Evolutionary conservation across 2,797 vertebrate genomes (phyloP).

Genomic region (Gymnothorax javanicus): DNA sequence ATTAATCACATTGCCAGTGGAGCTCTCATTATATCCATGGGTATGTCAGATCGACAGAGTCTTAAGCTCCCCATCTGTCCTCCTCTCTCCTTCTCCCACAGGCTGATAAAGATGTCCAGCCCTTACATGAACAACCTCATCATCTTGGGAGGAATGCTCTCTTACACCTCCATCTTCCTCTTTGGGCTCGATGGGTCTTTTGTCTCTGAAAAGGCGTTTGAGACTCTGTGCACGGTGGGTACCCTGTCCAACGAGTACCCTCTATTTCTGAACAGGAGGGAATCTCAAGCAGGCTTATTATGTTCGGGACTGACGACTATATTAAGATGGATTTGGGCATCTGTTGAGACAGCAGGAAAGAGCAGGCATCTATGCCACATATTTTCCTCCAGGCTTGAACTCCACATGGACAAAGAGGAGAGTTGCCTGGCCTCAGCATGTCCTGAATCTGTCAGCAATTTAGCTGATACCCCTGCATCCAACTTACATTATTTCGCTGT

Average conservation of each 20-base stretch:
- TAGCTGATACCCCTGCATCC: background rate
- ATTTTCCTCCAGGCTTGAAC: background rate
- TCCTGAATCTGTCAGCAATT: background rate
- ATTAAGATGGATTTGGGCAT: background rate
- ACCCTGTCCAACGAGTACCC: conserved; percentile 7
- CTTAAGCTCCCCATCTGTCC: conserved; percentile 27
- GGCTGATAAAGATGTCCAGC: conserved; percentile 99
- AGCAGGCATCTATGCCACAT: background rate
- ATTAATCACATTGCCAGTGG: conserved; percentile 24
- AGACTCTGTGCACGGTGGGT: conserved; percentile 98
- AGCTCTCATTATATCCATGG: conserved; percentile 11
- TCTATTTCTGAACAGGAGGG: background rate
- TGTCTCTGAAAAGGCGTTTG: conserved; percentile 95
- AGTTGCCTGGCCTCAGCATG: background rate
- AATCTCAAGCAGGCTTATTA: background rate
- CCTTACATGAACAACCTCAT: conserved; percentile 99
- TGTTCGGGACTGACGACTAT: background rate
- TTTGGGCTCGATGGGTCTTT: conserved; percentile 98
- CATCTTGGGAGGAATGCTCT: conserved; percentile 96
- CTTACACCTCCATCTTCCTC: conserved; percentile 97
- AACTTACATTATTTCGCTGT: background rate
- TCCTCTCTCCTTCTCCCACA: conserved; percentile 58
- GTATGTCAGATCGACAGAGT: conserved; percentile 24
- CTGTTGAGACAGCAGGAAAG: conserved; percentile 18
- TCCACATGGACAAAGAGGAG: background rate